phyloP scores from a whole-genome alignment of 1,140 invertebrate genomes.

The Tribolium castaneum region DNA sequence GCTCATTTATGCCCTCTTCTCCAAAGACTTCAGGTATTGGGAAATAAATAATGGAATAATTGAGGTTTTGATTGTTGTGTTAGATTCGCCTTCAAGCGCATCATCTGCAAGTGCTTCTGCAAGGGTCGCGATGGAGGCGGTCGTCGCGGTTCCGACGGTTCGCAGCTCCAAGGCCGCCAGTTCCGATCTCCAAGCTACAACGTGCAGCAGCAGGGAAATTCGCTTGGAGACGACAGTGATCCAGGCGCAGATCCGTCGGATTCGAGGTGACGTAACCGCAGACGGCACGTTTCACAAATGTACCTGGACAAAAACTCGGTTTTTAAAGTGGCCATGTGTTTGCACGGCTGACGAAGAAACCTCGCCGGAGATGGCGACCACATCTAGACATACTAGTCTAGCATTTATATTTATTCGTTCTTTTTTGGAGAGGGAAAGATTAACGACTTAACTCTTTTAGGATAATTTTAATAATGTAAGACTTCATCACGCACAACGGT shows the following conservation, averaged over 20 bases:
- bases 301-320: slow-evolving; percentile 53
- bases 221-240: slow-evolving; percentile 68
- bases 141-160: slow-evolving; percentile 75
- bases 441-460: slow-evolving; percentile 57
- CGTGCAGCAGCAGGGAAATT: slow-evolving; percentile 62
- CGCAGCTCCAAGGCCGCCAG: slow-evolving; percentile 67
- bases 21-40: slow-evolving; percentile 80
- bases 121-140: slow-evolving; percentile 62
- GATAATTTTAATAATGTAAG: slow-evolving; percentile 22
- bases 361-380: neutral
- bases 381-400: neutral
- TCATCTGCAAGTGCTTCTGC: slow-evolving; percentile 87
- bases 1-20: slow-evolving; percentile 91
- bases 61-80: too few relatives aligned
- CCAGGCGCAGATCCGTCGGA: slow-evolving; percentile 66
- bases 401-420: slow-evolving; percentile 35
- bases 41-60: too few relatives aligned
- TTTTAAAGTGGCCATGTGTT: slow-evolving; percentile 59
- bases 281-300: slow-evolving; percentile 19
- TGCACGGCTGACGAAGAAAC: slow-evolving; percentile 51
- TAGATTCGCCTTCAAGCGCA: slow-evolving; percentile 88
- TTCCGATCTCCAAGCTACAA: slow-evolving; percentile 67
- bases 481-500: slow-evolving; percentile 16
- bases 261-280: slow-evolving; percentile 67
- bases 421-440: slow-evolving; percentile 60